These are phyloP conservation scores for Urechis unicinctus DNA, from an alignment of 2,888 invertebrate species.

Conservation along the genomic window DNA sequence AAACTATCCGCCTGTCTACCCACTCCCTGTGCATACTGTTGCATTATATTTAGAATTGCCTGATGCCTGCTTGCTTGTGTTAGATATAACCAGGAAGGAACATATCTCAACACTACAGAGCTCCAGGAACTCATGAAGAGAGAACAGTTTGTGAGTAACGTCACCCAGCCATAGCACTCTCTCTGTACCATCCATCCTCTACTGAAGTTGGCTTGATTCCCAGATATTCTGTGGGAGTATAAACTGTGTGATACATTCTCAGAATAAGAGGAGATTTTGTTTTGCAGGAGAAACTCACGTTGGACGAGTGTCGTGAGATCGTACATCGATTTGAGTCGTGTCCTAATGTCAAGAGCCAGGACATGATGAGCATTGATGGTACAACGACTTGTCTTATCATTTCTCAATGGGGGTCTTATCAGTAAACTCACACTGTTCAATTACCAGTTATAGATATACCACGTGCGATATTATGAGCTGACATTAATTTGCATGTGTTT, in stretches of 20 bases:
- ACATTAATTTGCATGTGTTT: too few relatives aligned
- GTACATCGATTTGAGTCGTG: conserved; percentile 42
- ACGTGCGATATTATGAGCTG: too few relatives aligned
- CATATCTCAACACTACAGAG: conserved; percentile 52
- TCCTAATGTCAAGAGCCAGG: conserved; percentile 15
- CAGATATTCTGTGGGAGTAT: too few relatives aligned
- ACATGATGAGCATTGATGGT: conserved; percentile 14
- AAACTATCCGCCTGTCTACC: too few relatives aligned
- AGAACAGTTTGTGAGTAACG: conserved; percentile 54
- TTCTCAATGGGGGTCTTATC: too few relatives aligned
- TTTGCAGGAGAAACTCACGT: conserved; percentile 10
- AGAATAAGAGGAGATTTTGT: not conserved
- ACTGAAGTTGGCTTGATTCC: too few relatives aligned
- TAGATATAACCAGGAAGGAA: conserved; percentile 48
- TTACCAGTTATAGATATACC: too few relatives aligned
- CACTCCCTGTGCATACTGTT: too few relatives aligned
- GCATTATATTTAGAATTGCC: not conserved
- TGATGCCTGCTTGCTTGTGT: not conserved
- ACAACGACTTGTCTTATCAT: not conserved
- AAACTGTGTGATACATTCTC: not conserved
- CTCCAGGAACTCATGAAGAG: conserved; percentile 53
- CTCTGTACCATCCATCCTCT: too few relatives aligned
- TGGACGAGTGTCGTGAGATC: conserved; percentile 29
- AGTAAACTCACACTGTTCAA: too few relatives aligned
- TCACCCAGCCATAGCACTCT: too few relatives aligned